A percentile compares a stretch with the other conserved stretches of the same genome.
Evolutionary conservation across 2,113 vertebrate genomes (phyloP).

Genomic region (Myotis davidii): DNA sequence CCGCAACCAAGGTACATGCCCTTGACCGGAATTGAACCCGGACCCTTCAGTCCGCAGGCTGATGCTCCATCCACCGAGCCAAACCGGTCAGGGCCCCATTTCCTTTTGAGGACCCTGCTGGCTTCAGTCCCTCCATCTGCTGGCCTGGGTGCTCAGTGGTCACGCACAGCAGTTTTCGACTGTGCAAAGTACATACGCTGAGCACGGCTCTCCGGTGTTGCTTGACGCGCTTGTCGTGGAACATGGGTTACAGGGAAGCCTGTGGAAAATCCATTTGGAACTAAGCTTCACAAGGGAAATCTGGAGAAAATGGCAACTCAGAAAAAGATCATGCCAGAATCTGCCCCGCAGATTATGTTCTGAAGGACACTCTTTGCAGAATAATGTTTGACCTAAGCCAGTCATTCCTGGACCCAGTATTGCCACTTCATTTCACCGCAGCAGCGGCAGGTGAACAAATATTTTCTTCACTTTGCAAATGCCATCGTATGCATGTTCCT

Average conservation of each 20-base stretch:
- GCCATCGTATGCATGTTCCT: fast-evolving
- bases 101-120: background rate
- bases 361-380: background rate
- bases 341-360: background rate
- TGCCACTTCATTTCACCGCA: background rate
- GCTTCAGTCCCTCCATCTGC: background rate
- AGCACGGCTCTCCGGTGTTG: constrained; percentile 1
- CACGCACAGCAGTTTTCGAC: constrained; percentile 33
- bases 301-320: background rate
- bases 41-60: no score
- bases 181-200: constrained; percentile 57
- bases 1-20: no score
- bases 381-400: background rate
- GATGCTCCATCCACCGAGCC: no score
- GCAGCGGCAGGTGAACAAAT: background rate
- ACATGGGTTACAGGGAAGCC: constrained; percentile 62
- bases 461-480: background rate
- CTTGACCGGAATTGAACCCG: no score
- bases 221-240: background rate
- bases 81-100: no score
- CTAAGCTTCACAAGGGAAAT: background rate
- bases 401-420: background rate
- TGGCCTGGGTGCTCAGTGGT: background rate
- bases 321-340: background rate
- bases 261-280: constrained; percentile 33